Base-by-base conservation (phyloP, 2,113 vertebrate species). In the Brevimyrus niger region DNA sequence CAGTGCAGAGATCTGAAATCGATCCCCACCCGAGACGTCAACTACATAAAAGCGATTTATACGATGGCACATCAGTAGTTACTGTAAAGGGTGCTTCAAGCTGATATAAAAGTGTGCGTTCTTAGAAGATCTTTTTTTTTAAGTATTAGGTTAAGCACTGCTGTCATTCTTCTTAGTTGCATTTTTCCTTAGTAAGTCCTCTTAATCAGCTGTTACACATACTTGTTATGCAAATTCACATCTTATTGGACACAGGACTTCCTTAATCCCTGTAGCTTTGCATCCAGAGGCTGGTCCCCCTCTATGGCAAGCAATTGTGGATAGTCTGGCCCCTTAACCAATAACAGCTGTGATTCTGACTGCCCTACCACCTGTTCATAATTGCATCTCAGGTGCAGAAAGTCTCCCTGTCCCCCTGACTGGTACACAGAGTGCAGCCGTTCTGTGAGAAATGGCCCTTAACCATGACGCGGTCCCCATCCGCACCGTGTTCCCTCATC, bases 1-100 rank as follows among this genome's bases (percentile, higher is more conserved):
- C 89, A 48, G 92, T 82, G 87, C 84, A 13, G 87, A 87, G 91
- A 90, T 90, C 88, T 51, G 90, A 89, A 92, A 95, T 93, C 89
- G 92, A 94, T 94, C 91, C 44, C 91, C 87, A 86, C 91, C 0
- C 0, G 53, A 23, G 80, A 89, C 35, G 19, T 80, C 90, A 84
- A 85, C 87, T 83, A 50, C 87, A 90, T 89, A 89, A 91, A 23
- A 35, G 88, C 23, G 51, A 11, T 23, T 58, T 46, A 80, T 46
- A 7, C 8, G 48, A 21, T 8, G 76, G 80, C 51, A 58, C 80
- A 10, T 89, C 84, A 51, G 61, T 47, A 80, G 88, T 23, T 13
- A 17, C 38, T 47, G 17, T 85, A 47, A 61, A 58, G 61, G 38
- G 15, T 44, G 48, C 48, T 55, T 82, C 27, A 44, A 48, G 31